Evolutionary conservation across 2,113 vertebrate genomes (phyloP).

Genomic region (Oreochromis aureus): DNA sequence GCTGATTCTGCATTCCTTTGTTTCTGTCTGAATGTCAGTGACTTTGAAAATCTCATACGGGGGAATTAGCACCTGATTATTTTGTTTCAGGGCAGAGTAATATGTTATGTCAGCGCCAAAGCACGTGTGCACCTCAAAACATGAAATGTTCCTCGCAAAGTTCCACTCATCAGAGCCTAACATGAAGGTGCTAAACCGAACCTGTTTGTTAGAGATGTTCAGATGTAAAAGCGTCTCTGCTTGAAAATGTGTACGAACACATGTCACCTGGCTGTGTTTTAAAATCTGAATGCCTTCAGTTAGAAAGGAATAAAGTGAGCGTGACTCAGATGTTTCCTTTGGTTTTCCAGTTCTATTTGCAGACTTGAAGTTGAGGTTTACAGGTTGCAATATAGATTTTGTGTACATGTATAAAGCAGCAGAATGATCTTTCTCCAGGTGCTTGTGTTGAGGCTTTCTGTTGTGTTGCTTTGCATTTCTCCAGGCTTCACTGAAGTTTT

Average conservation of each 20-base stretch:
- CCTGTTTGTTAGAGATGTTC: background rate
- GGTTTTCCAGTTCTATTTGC: background rate
- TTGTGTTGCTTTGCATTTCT: background rate
- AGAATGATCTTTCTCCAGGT: conserved; percentile 11
- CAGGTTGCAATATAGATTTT: background rate
- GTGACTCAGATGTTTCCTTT: background rate
- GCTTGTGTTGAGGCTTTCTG: background rate
- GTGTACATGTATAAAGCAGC: conserved; percentile 18
- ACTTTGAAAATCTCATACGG: conserved; percentile 40
- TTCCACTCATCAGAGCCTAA: background rate
- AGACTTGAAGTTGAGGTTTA: background rate
- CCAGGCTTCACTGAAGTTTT: background rate
- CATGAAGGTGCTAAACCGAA: conserved; percentile 20
- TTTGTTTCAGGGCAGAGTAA: conserved; percentile 7
- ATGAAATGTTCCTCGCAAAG: background rate
- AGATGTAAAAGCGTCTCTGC: background rate
- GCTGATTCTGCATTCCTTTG: background rate
- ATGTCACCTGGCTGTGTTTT: conserved; percentile 21
- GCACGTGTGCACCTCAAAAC: conserved; percentile 20
- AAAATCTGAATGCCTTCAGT: conserved; percentile 33
- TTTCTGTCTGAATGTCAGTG: background rate
- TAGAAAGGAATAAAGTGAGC: background rate
- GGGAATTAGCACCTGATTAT: conserved; percentile 30
- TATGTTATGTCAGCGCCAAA: conserved; percentile 23
- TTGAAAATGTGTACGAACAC: background rate